A percentile compares a stretch with the other conserved stretches of the same genome.
phyloP scores from a whole-genome alignment of 2,888 invertebrate genomes.

The Molorchus minor region DNA sequence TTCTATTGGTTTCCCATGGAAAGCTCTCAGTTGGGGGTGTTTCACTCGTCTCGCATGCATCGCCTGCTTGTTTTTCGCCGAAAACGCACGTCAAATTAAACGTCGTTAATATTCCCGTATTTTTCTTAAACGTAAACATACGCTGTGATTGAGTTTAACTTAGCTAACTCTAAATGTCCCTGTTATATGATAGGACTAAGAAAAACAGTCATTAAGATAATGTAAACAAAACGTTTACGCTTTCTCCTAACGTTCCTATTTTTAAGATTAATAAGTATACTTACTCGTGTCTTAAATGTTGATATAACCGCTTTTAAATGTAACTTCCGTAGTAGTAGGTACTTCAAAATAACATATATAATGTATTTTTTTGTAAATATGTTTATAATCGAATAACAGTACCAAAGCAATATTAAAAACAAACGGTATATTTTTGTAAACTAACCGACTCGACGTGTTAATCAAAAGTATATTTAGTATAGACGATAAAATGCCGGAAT shows the following conservation, averaged over 20 bases:
- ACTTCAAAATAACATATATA: background rate
- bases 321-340: background rate
- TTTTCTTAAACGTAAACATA: conserved; percentile 7
- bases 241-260: conserved; percentile 13
- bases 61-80: conserved; percentile 29
- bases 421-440: conserved; percentile 20
- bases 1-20: conserved; percentile 59
- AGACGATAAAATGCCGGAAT: conserved; percentile 46
- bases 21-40: conserved; percentile 56
- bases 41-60: conserved; percentile 49
- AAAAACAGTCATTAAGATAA: conserved; percentile 9
- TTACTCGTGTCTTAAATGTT: conserved; percentile 37
- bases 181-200: background rate
- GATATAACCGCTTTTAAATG: conserved; percentile 12
- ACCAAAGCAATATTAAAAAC: no score
- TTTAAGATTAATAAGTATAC: conserved; percentile 11
- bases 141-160: conserved; percentile 17
- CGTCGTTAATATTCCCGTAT: conserved; percentile 22
- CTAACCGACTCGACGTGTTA: conserved; percentile 3
- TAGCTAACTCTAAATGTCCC: conserved; percentile 28
- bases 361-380: background rate
- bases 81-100: conserved; percentile 22
- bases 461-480: conserved; percentile 12
- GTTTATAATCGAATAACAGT: background rate
- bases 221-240: conserved; percentile 6